Evolutionary conservation across 2,113 vertebrate genomes (phyloP), one percentile per base, ranked within the genome.

Genomic region (Synchiropus splendidus): DNA sequence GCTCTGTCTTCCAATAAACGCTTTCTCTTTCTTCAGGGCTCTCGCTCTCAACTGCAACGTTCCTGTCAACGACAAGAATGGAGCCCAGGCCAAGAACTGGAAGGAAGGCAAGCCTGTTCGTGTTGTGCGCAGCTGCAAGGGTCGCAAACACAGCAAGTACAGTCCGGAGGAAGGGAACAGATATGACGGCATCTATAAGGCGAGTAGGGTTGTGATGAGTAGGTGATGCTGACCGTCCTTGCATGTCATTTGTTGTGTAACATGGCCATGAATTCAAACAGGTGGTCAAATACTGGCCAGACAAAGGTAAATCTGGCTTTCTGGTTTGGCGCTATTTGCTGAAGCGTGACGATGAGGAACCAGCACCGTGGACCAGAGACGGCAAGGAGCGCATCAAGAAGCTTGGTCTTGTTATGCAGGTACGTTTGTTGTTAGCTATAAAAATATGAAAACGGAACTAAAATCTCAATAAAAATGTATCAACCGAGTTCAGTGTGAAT

Each of bases 121-220:
- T 6, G 95, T 99, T 45, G 91, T 98, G 41, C 84, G 95, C 18
- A 98, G 82, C 1, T 84, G 87, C 10, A 98, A 97, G 40, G 94
- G 95, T 1, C 88, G 90, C 27, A 94, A 96, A 3, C 89, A 95
- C 43, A 98, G 95, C 77, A 98, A 95, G 72, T 99, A 86, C 0
- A 88, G 80, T 0, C 95, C 94, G 0, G 75, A 88, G 0, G 95
- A 98, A 39, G 95, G 95, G 15, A 99, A 99, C 78, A 59, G 95
- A 54, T 99, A 99, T 0, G 94, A 98, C 0, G 95, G 95, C 0
- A 96, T 99, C 48, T 99, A 98, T 52, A 98, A 99, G 88, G 95
- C 92, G 32, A 31, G 45, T 14, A 1, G 34, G 6, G 11, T 16
- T 33, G 12, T 33, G n/a, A n/a, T n/a, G n/a, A n/a, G n/a, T n/a